Evolutionary conservation across 2,888 invertebrate genomes (phyloP).

Genomic region (Nyleta sp.): DNA sequence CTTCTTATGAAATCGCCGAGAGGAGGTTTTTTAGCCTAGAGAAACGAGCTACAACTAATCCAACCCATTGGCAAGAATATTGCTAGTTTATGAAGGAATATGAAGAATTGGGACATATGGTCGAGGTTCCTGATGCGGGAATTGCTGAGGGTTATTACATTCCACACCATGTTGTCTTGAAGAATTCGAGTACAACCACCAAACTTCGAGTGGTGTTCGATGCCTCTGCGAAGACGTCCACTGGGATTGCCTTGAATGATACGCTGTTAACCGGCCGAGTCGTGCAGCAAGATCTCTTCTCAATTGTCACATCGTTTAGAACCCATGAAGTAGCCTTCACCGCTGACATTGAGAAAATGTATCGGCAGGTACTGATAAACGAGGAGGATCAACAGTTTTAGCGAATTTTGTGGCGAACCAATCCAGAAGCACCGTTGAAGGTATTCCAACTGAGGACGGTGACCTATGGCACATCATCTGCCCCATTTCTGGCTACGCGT

Average conservation of each 20-base stretch:
- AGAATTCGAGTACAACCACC: slow-evolving; percentile 6
- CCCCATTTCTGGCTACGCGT: background rate
- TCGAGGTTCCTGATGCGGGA: slow-evolving; percentile 2
- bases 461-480: background rate
- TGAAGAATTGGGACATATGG: slow-evolving; percentile 28
- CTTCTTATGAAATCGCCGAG: background rate
- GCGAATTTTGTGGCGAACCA: background rate
- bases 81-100: slow-evolving; percentile 49
- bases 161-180: slow-evolving; percentile 23
- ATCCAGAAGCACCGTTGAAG: background rate
- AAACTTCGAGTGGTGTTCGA: background rate
- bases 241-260: background rate
- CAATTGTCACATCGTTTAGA: background rate
- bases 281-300: background rate
- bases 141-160: slow-evolving; percentile 4
- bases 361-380: background rate
- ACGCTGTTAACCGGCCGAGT: too few relatives aligned
- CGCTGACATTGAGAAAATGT: background rate
- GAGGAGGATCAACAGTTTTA: background rate
- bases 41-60: background rate
- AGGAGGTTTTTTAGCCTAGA: slow-evolving; percentile 18
- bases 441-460: background rate
- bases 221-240: background rate
- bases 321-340: background rate
- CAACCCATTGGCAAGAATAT: background rate